Base-by-base conservation (phyloP, 2,797 vertebrate genomes). In the Lophius americanus region DNA sequence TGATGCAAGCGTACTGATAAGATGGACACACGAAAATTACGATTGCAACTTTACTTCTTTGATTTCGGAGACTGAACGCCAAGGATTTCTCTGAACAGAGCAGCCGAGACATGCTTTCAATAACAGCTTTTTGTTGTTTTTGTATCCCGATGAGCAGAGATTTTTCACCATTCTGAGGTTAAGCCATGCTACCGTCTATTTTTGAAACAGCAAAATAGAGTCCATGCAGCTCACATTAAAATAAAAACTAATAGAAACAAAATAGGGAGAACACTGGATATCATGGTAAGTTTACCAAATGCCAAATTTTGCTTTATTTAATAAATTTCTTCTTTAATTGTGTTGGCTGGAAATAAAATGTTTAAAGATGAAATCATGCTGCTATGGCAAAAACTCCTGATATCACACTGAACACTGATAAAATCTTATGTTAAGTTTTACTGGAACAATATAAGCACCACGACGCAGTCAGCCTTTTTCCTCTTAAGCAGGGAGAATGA, bases 211-310 rank as follows among this genome's bases (percentile, higher is more conserved):
- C 66, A 85, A 81, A 83, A 79, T 60, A 78, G 76, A 83, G 78
- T 79, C 57, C 91, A 92, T 92, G 91, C 91, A 91, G 77, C 70
- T 87, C 77, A 83, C 83, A 73, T 61, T 53, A 66, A 47, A 56
- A 14, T 35, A 35, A 43, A n/a, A 38, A 60, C 3, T 8, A 62
- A 77, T 0, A 53, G 7, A 5, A 63, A 62, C 14, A 62, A 44
- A 51, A 81, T 51, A 55, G 51, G 70, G 64, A 71, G 79, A 81
- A 70, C 63, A 62, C 60, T 4, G 23, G 48, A 35, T 48, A 70
- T 75, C 36, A 70, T 47, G 47, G 42, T 51, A 66, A 62, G 52
- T 68, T 77, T 3, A 67, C 46, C 44, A 56, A 37, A 39, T 0
- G 39, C 65, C 36, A 51, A 23, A 62, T 60, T 43, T 44, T 60